These are phyloP conservation scores for Catagonus wagneri DNA, from an alignment of 2,113 vertebrate genomes.

Conservation along the genomic window DNA sequence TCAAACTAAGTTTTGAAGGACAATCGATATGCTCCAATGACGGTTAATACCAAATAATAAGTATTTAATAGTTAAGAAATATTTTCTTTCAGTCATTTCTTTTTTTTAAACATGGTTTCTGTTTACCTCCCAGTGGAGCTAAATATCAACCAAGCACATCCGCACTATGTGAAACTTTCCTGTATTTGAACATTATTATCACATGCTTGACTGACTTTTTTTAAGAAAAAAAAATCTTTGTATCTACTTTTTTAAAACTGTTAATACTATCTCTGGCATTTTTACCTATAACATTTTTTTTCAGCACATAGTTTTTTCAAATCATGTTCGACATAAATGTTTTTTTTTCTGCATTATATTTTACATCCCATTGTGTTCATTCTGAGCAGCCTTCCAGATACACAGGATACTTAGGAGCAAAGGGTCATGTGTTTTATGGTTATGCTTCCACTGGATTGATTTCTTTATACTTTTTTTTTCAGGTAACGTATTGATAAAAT, in stretches of 20 bases:
- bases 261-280: not conserved
- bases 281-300: not conserved
- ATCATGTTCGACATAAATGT: not conserved
- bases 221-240: not conserved
- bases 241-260: not conserved
- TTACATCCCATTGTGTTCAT: not conserved
- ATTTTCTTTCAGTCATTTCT: not conserved
- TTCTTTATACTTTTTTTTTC: slow-evolving; percentile 52
- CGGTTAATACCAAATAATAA: not conserved
- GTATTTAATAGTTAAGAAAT: not conserved
- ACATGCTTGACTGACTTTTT: not conserved
- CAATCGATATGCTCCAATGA: not conserved
- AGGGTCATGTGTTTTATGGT: not conserved
- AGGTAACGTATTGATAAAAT: slow-evolving; percentile 49
- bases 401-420: slow-evolving; percentile 1
- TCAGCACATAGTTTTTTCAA: not conserved
- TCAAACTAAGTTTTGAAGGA: not conserved
- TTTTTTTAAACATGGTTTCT: not conserved
- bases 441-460: slow-evolving; percentile 8
- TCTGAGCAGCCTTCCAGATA: not conserved
- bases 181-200: slow-evolving; percentile 38
- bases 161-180: not conserved
- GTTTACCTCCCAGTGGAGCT: not conserved
- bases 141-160: not conserved
- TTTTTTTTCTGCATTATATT: not conserved